Percentiles rank a stretch among this genome's conserved stretches.
phyloP scores from a whole-genome alignment of 2,888 invertebrate species.

The Nycteola revayana region DNA sequence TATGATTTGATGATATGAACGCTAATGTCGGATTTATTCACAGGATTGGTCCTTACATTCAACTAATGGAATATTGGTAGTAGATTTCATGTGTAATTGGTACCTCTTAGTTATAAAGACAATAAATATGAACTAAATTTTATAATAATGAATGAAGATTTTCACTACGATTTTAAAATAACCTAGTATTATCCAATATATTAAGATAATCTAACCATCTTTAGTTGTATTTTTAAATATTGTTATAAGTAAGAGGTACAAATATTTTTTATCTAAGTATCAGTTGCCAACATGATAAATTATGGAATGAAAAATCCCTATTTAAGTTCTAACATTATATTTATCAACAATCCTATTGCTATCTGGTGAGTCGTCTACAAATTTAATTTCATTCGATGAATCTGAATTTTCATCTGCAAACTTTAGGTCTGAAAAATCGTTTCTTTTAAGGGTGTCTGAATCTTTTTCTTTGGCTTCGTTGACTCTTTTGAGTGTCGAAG shows the following conservation, averaged over 20 bases:
- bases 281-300: slow-evolving; percentile 1
- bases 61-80: slow-evolving; percentile 44
- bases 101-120: slow-evolving; percentile 18
- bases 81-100: slow-evolving; percentile 17
- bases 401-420: slow-evolving; percentile 88
- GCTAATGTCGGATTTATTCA: slow-evolving; percentile 51
- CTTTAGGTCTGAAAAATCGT: slow-evolving; percentile 84
- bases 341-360: slow-evolving; percentile 68
- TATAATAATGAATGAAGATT: too few species aligned
- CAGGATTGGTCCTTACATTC: slow-evolving; percentile 68
- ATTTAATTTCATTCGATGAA: slow-evolving; percentile 73
- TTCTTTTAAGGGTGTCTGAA: slow-evolving; percentile 74
- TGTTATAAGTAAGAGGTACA: slow-evolving; percentile 20
- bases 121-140: too few species aligned
- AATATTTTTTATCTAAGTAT: slow-evolving; percentile 15
- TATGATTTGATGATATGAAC: slow-evolving; percentile 60
- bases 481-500: slow-evolving; percentile 82
- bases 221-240: not conserved
- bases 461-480: slow-evolving; percentile 85
- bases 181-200: too few species aligned
- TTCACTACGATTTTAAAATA: too few species aligned
- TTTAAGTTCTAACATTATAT: slow-evolving; percentile 61
- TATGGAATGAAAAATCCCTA: too few species aligned
- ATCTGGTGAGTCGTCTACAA: slow-evolving; percentile 74
- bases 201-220: too few species aligned